Percentiles rank a stretch among this genome's conserved stretches.
phyloP scores from a whole-genome alignment of 2,797 vertebrate species.

The Columba guinea region DNA sequence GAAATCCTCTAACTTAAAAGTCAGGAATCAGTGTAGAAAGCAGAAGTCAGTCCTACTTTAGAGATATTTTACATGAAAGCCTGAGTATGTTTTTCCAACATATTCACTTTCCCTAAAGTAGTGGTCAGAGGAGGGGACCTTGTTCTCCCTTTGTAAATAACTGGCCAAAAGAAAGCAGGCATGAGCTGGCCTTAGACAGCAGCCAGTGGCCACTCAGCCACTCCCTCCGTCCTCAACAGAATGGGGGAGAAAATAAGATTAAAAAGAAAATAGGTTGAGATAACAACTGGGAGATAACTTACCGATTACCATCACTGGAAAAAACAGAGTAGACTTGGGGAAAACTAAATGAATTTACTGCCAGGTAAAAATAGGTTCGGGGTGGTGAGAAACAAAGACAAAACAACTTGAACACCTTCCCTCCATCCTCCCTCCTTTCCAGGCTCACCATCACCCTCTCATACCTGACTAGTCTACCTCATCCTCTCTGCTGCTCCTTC shows the following conservation, averaged over 20 bases:
- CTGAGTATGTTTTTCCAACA: background rate
- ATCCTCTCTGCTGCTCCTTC: background rate
- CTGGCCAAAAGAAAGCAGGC: background rate
- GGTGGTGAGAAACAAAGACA: background rate
- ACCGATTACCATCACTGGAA: too few relatives aligned
- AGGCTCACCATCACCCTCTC: background rate
- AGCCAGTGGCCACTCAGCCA: background rate
- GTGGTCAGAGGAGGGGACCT: background rate
- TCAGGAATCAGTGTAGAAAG: background rate
- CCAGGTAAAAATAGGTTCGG: background rate
- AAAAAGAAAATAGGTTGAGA: background rate
- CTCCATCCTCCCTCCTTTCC: background rate
- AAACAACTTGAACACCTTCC: background rate
- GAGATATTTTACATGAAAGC: background rate
- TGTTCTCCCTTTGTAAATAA: background rate
- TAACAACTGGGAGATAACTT: background rate
- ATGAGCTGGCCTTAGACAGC: too few relatives aligned
- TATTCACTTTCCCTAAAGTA: background rate
- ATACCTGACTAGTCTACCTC: background rate
- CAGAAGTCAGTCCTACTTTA: background rate
- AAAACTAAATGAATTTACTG: background rate
- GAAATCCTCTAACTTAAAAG: background rate
- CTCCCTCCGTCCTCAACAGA: background rate
- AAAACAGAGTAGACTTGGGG: background rate
- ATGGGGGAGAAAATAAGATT: background rate